These are phyloP conservation scores for Suncus etruscus DNA, from an alignment of 2,113 vertebrate genomes.

Conservation along the genomic window DNA sequence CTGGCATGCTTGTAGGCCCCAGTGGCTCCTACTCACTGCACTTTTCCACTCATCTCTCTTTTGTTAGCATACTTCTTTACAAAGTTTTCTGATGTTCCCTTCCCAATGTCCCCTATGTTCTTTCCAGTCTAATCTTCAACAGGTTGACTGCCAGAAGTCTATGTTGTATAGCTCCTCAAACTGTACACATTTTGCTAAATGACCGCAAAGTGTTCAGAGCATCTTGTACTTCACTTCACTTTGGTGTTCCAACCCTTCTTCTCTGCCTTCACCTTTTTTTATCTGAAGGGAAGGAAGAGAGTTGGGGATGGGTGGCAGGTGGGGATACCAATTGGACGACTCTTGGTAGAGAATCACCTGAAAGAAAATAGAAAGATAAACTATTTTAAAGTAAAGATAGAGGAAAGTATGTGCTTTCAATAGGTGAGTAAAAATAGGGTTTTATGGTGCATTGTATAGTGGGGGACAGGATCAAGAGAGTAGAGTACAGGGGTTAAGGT, in stretches of 20 bases:
- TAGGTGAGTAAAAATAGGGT: neutral
- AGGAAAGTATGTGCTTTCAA: neutral
- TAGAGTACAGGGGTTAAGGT: too few species aligned
- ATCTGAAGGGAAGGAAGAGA: neutral
- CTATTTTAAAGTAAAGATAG: neutral
- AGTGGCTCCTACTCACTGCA: neutral
- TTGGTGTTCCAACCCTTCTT: neutral
- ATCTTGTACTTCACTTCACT: too few species aligned
- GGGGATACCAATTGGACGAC: neutral
- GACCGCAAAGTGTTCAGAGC: too few species aligned
- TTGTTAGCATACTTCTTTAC: neutral
- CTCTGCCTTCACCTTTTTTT: neutral
- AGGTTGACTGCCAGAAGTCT: neutral
- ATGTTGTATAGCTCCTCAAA: neutral
- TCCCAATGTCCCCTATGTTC: neutral
- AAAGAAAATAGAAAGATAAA: neutral
- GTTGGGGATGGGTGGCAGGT: neutral
- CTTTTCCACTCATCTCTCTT: neutral
- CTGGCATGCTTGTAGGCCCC: rapidly evolving
- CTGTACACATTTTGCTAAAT: too few species aligned
- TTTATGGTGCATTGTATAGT: neutral
- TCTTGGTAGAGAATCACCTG: neutral
- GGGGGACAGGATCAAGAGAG: neutral
- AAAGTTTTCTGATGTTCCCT: neutral
- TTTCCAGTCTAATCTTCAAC: neutral